A percentile compares a stretch with the other conserved stretches of the same genome.
Conservation (phyloP, 2,797 vertebrate genomes). For the Pseudomugil tenellus region DNA sequence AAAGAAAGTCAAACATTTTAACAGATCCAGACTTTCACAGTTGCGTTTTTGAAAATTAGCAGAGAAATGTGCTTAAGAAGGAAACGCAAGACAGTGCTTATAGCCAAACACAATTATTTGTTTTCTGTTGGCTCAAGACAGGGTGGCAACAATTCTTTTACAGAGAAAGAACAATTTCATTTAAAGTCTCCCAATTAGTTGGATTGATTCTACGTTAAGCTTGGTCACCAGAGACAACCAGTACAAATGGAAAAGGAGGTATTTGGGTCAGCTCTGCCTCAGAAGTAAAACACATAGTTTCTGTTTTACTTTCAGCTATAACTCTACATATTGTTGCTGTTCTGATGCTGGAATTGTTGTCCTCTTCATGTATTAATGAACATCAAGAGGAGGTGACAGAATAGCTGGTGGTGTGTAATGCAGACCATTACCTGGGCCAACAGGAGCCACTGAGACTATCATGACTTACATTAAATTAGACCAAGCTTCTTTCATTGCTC, state of each 20-base stretch:
- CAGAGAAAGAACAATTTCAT: conserved; percentile 35
- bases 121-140: conserved; percentile 34
- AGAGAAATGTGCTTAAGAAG: conserved; percentile 7
- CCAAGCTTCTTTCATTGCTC: conserved; percentile 59
- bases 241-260: conserved; percentile 39
- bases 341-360: background rate
- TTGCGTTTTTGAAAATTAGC: background rate
- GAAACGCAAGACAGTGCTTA: conserved; percentile 15
- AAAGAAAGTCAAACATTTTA: background rate
- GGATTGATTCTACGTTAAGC: conserved; percentile 48
- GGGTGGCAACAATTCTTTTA: conserved; percentile 21
- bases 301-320: background rate
- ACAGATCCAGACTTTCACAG: background rate
- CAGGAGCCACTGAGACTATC: conserved; percentile 56
- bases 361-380: background rate
- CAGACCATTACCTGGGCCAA: conserved; percentile 54
- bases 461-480: conserved; percentile 66
- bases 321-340: conserved; percentile 1
- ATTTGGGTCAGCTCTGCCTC: conserved; percentile 48
- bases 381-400: conserved; percentile 15
- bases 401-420: conserved; percentile 32
- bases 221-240: conserved; percentile 42
- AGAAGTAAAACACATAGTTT: conserved; percentile 15
- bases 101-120: conserved; percentile 10
- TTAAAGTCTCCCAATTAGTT: conserved; percentile 51